Evolutionary conservation across 30 jellyfish, hydroid and myxozoan genomes (phyloP).

Genomic region (Cassiopea andromeda): DNA sequence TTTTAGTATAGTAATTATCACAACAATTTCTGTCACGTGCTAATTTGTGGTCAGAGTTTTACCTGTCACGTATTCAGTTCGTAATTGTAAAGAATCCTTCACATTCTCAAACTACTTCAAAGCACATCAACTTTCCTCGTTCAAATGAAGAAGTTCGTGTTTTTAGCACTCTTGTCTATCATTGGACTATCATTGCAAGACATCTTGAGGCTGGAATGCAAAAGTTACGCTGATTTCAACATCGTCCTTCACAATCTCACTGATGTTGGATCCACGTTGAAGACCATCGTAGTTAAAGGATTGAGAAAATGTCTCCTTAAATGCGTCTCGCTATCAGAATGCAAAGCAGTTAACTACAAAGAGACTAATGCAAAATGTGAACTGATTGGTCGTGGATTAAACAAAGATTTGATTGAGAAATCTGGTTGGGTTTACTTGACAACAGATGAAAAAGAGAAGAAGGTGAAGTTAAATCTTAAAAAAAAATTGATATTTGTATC

Average conservation of each 20-base stretch:
- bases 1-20: no score
- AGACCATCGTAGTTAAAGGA: conserved; percentile 26
- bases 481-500: no score
- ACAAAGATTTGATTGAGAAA: neutral
- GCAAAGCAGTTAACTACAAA: conserved; percentile 40
- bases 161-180: no score
- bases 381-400: conserved; percentile 22
- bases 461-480: conserved; percentile 2
- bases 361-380: conserved; percentile 35
- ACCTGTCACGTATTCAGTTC: no score
- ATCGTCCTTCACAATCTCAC: neutral
- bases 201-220: neutral
- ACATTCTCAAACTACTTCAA: no score
- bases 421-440: neutral
- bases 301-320: conserved; percentile 28
- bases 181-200: neutral
- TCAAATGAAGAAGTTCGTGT: no score
- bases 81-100: no score
- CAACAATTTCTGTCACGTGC: no score
- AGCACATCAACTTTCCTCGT: no score
- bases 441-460: neutral
- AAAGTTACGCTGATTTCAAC: neutral
- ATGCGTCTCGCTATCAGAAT: conserved; percentile 16
- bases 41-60: no score
- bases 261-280: neutral